Evolutionary conservation across 2,888 invertebrate species (phyloP).

Genomic region (Pardosa pseudoannulata): DNA sequence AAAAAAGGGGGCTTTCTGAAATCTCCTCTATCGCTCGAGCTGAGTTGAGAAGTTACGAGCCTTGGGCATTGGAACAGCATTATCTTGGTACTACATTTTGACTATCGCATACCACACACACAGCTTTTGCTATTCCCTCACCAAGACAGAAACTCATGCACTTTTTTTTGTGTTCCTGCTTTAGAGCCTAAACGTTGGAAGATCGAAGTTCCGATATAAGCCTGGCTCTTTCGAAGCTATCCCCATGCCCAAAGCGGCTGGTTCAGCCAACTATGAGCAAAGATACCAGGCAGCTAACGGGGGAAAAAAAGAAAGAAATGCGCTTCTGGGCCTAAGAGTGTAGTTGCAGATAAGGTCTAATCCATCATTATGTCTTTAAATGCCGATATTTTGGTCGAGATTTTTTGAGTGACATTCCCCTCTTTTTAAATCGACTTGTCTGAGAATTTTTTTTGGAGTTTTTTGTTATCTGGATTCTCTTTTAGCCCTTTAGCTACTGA

Average conservation of each 20-base stretch:
- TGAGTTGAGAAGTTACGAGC: constrained; percentile 61
- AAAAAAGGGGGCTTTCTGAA: constrained; percentile 33
- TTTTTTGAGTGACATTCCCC: constrained; percentile 63
- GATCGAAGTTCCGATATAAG: constrained; percentile 64
- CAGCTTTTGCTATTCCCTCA: constrained; percentile 45
- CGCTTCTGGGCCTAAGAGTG: constrained; percentile 22
- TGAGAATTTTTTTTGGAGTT: background rate
- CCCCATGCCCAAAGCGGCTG: constrained; percentile 19
- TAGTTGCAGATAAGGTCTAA: constrained; percentile 53
- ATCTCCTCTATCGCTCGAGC: constrained; percentile 48
- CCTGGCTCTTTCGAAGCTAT: constrained; percentile 20
- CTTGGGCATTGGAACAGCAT: constrained; percentile 55
- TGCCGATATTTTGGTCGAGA: constrained; percentile 63
- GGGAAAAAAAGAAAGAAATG: background rate
- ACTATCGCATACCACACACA: constrained; percentile 60
- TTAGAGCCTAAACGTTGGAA: constrained; percentile 1
- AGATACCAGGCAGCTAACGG: constrained; percentile 13
- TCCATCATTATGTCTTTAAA: constrained; percentile 70
- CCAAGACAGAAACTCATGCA: background rate
- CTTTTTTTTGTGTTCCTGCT: background rate
- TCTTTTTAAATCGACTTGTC: constrained; percentile 14
- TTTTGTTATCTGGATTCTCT: background rate
- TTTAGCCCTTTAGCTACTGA: constrained; percentile 51
- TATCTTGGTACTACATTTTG: constrained; percentile 63
- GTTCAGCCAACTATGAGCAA: constrained; percentile 38